phyloP scores from a whole-genome alignment of 1,140 invertebrate genomes.

The Coelopa frigida region DNA sequence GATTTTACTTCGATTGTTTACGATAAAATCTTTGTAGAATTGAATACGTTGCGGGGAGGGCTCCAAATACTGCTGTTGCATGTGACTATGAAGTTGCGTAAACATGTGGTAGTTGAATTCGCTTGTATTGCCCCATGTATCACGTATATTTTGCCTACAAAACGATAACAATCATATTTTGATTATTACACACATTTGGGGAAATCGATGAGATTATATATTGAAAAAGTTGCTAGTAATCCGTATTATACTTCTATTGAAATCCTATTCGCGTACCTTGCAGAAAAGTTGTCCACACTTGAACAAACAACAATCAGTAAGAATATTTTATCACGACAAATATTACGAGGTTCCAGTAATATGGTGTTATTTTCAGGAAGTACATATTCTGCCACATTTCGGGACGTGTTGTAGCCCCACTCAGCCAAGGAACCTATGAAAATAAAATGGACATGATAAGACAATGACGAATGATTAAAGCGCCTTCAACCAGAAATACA shows the following conservation, averaged over 20 bases:
- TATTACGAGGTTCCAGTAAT: slow-evolving; percentile 53
- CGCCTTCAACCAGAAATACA: background rate
- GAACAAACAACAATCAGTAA: slow-evolving; percentile 70
- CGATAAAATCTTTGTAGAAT: slow-evolving; percentile 11
- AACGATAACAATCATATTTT: background rate
- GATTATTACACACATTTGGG: background rate
- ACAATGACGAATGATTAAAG: background rate
- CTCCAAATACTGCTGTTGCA: slow-evolving; percentile 28
- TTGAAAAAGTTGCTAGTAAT: too few relatives aligned
- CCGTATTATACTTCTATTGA: too few relatives aligned
- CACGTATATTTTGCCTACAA: slow-evolving; percentile 59
- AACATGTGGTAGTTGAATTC: slow-evolving; percentile 51
- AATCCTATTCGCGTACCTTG: slow-evolving; percentile 27
- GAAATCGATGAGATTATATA: too few relatives aligned
- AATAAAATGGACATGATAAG: slow-evolving; percentile 12
- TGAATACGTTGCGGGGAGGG: slow-evolving; percentile 17
- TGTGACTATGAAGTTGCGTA: slow-evolving; percentile 29
- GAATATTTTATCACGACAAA: slow-evolving; percentile 53
- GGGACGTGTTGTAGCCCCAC: slow-evolving; percentile 64
- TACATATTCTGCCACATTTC: slow-evolving; percentile 63
- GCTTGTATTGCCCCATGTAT: slow-evolving; percentile 66
- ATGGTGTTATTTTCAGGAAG: slow-evolving; percentile 61
- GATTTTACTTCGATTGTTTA: slow-evolving; percentile 6
- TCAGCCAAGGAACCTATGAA: slow-evolving; percentile 45
- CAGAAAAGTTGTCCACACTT: slow-evolving; percentile 57